Base-by-base conservation (phyloP, 2,888 invertebrate species). In the Cephus pulcher region DNA sequence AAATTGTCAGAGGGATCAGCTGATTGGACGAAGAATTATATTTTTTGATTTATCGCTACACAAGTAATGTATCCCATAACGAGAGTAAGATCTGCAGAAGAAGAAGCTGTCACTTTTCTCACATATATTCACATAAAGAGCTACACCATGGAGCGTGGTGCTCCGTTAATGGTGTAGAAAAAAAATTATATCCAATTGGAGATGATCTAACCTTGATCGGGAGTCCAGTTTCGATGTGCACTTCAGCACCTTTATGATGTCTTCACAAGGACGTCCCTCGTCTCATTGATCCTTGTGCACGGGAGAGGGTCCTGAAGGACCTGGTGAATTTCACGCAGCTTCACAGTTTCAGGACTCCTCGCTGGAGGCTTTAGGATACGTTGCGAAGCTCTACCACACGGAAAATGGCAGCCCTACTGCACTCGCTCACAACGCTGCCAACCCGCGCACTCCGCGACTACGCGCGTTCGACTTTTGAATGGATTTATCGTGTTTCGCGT, bases 151-250 rank as follows among this genome's bases (percentile, higher is more conserved):
- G 70, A 69, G 37, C 34, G 32, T 9, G 30, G 32, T 34, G 76
- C 11, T 70, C 37, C 32, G 34, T n/a, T 11, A 12, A 56, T 11
- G 56, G n/a, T 75, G 68, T n/a, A 30, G 40, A 15, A 12, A 35
- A 56, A 30, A 74, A 23, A 78, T 35, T 35, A 76, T 75, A 73
- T 78, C 75, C 56, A 78, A 78, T 73, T 75, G 75, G 30, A 33
- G 56, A 69, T 77, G 69, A 81, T 85, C 88, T 89, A 85, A 90
- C 90, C 90, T 90, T 88, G 88, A 85, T 85, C 86, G 88, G 82
- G 86, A 90, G 86, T 90, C 90, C 90, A 90, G 89, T 88, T 90
- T 90, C 89, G 86, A 87, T 86, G 85, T 81, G 82, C 82, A 83
- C 80, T 84, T 82, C 85, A 85, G 85, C 84, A 86, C 81, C 78